Evolutionary conservation across 1,140 invertebrate genomes (phyloP), one percentile per base, ranked within the genome.

Genomic region (Trissolcus basalis): DNA sequence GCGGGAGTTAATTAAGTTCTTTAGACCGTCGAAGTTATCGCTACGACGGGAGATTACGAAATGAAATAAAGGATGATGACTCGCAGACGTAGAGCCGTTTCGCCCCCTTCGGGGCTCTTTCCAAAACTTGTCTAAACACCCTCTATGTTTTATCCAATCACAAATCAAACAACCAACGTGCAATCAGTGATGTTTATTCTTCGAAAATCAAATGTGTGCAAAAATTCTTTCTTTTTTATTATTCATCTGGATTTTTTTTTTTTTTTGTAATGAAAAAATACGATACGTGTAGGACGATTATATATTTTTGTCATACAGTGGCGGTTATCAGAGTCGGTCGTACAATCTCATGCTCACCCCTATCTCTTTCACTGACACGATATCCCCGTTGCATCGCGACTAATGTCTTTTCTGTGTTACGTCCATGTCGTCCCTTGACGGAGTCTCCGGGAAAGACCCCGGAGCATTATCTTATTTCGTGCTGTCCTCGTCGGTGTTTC

Each of bases 401-500:
- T 88, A 87, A 87, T 88, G 86, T 86, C 85, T 87, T 86, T 88
- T 88, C 85, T 86, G 85, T 88, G 86, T 88, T 83, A 80, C 59
- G 63, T 79, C 73, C 76, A 71, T 80, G 64, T 75, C 80, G 81
- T 86, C 84, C 83, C 85, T 83, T 75, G 78, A 65, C 77, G 80
- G 70, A 79, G 73, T 72, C 44, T 69, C 50, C 56, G 71, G 69
- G 59, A 80, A 69, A 77, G 63, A 79, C 77, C 77, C 78, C 70
- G 73, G 64, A 45, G 53, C 81, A 84, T 86, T 85, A 86, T 86
- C 83, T 82, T 85, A 84, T 86, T 85, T 84, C 68, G 73, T 76
- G 81, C 75, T 77, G 64, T 73, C 70, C 80, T 78, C 51, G 69
- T 64, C 74, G 48, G 55, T 48, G 65, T 73, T 77, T 73, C 53